These are phyloP conservation scores for Clarias pachynema DNA, from an alignment of 2,797 vertebrate species.

Conservation along the genomic window DNA sequence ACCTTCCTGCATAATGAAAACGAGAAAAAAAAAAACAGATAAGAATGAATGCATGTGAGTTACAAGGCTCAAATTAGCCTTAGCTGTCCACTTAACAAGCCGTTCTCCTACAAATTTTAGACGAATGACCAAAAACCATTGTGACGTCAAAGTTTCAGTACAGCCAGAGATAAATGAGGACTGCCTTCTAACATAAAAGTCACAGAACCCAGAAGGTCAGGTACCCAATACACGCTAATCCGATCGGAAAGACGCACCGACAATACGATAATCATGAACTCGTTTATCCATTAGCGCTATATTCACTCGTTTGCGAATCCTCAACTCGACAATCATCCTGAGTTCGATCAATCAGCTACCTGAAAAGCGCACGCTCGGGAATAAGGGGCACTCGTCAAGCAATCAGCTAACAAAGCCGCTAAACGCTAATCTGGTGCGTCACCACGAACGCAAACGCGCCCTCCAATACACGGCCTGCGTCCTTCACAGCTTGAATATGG, in stretches of 20 bases:
- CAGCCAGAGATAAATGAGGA: background rate
- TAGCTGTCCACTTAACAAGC: background rate
- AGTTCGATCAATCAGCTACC: slow-evolving; percentile 46
- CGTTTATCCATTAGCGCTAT: slow-evolving; percentile 55
- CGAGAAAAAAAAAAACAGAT: no score
- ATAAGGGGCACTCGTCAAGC: slow-evolving; percentile 45
- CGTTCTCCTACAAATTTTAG: background rate
- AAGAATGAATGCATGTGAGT: background rate
- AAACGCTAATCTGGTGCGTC: slow-evolving; percentile 50
- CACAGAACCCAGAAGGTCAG: slow-evolving; percentile 24
- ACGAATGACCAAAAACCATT: background rate
- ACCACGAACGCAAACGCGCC: slow-evolving; percentile 15
- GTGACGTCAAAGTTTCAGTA: background rate
- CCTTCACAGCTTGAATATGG: slow-evolving; percentile 19
- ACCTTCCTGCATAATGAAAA: background rate
- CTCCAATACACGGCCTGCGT: background rate
- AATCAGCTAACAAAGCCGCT: slow-evolving; percentile 55
- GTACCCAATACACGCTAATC: slow-evolving; percentile 7
- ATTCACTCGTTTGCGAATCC: slow-evolving; percentile 46
- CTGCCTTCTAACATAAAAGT: background rate
- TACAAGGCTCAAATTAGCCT: background rate
- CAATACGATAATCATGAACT: slow-evolving; percentile 57
- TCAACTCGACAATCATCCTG: slow-evolving; percentile 44
- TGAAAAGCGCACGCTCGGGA: background rate
- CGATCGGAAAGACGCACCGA: slow-evolving; percentile 31